Base-by-base conservation (phyloP, 2,888 invertebrate genomes). In the Nemurella pictetii region DNA sequence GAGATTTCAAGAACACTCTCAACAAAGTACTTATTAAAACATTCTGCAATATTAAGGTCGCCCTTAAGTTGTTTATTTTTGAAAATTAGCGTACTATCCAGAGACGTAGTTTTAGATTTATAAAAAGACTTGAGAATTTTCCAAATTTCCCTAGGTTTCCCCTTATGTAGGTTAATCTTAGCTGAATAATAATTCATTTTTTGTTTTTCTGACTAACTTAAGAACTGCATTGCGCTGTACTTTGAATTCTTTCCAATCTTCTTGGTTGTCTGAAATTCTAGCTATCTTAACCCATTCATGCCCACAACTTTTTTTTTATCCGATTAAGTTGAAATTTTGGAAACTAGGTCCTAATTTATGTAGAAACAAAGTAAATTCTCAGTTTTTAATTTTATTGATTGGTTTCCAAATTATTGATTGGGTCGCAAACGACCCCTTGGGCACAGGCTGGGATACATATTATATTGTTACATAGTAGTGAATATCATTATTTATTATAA, bases 101-200 rank as follows among this genome's bases (percentile, higher is more conserved):
- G 5, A 28, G 29, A 28, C 7, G 9, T 28, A 29, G 74, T 15
- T 78, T 78, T 80, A 35, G 9, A 5, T 30, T 80, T 80, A 80
- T 80, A 80, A 20, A 80, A 80, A 7, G 30, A n/a, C 32, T 80
- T 80, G 4, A 80, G 80, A 5, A 80, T 80, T 20, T 35, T 35
- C 80, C 80, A 80, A 4, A 80, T 30, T 35, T 80, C 35, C n/a
- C 35, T 80, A 2, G 30, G 30, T n/a, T 80, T 80, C 1, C 35
- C 80, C 20, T 80, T 80, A 30, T 32, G 9, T 26, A 9, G 4
- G 4, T 30, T 30, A 32, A 80, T 80, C 32, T 80, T 80, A 30
- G 4, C 20, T n/a, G 80, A 7, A 5, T 30, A 32, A n/a, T 80
- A 80, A 15, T 20, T 29, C 25, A 15, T 80, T 30, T 80, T 80